Percentiles rank a stretch among this genome's conserved stretches.
phyloP scores from a whole-genome alignment of 2,113 vertebrate genomes.

The Cranoglanis bouderius region DNA sequence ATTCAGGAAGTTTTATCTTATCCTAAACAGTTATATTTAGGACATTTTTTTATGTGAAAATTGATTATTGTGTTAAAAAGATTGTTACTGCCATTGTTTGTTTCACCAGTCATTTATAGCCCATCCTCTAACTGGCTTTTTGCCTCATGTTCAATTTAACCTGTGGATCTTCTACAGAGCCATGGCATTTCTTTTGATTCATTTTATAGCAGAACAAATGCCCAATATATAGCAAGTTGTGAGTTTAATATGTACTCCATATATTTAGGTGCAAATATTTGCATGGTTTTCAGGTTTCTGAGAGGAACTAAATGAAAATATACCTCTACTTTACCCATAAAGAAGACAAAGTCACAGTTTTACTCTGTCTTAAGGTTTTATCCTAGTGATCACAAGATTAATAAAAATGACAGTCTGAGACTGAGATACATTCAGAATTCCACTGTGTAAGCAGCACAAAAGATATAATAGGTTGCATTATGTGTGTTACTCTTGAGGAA shows the following conservation, averaged over 20 bases:
- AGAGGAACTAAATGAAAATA: not conserved
- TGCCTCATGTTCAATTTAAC: not conserved
- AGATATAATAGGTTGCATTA: not conserved
- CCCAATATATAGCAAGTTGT: not conserved
- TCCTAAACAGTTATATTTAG: not conserved
- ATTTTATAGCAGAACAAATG: not conserved
- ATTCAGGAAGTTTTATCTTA: not conserved
- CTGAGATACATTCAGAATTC: not conserved
- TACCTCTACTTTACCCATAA: not conserved
- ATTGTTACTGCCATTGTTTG: not conserved
- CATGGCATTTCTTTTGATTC: not conserved
- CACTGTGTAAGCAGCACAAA: no score
- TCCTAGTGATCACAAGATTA: not conserved
- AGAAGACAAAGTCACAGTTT: not conserved
- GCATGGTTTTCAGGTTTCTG: not conserved
- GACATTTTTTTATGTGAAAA: not conserved
- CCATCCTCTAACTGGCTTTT: not conserved
- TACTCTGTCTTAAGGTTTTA: not conserved
- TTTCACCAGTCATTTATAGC: not conserved
- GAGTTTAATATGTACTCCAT: not conserved
- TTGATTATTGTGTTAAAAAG: not conserved
- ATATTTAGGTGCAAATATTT: not conserved
- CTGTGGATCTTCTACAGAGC: not conserved
- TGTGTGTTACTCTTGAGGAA: not conserved
- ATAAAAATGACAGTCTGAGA: not conserved